Evolutionary conservation across 2,797 vertebrate species (phyloP).

Genomic region (Falco biarmicus): DNA sequence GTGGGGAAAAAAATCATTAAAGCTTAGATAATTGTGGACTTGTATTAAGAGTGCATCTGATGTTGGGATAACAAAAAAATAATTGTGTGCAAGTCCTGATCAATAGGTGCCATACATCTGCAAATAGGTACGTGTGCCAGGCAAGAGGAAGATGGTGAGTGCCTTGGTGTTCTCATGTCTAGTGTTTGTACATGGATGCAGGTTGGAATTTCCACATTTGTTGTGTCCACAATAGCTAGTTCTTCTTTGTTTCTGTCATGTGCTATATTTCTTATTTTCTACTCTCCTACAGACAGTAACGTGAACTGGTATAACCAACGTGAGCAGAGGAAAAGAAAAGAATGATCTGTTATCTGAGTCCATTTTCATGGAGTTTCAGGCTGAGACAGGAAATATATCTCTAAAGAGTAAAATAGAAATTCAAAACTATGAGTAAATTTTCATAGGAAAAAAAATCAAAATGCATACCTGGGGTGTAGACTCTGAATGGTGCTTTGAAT

Average conservation of each 20-base stretch:
- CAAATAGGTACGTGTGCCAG: not conserved
- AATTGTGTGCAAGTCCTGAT: not conserved
- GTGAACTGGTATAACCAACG: not conserved
- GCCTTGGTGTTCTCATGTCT: not conserved
- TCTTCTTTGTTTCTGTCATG: not conserved
- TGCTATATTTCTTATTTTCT: rapidly evolving
- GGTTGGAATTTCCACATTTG: not conserved
- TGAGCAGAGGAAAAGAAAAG: not conserved
- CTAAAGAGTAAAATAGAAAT: not conserved
- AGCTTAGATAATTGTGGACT: not conserved
- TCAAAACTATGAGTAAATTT: not conserved
- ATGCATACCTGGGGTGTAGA: not conserved
- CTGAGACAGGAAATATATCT: not conserved
- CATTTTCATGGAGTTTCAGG: not conserved
- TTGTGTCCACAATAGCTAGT: not conserved
- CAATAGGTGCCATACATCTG: not conserved
- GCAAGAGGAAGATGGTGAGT: not conserved
- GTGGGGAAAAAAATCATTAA: not conserved
- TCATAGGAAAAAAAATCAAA: not conserved
- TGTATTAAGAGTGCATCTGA: not conserved
- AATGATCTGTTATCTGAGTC: not conserved
- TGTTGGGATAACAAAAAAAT: not conserved
- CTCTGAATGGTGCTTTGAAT: not conserved
- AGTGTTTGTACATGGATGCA: not conserved
- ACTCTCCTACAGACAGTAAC: not conserved